These are phyloP conservation scores for Tonatia bakeri DNA, from an alignment of 2,113 vertebrate species.

Conservation along the genomic window DNA sequence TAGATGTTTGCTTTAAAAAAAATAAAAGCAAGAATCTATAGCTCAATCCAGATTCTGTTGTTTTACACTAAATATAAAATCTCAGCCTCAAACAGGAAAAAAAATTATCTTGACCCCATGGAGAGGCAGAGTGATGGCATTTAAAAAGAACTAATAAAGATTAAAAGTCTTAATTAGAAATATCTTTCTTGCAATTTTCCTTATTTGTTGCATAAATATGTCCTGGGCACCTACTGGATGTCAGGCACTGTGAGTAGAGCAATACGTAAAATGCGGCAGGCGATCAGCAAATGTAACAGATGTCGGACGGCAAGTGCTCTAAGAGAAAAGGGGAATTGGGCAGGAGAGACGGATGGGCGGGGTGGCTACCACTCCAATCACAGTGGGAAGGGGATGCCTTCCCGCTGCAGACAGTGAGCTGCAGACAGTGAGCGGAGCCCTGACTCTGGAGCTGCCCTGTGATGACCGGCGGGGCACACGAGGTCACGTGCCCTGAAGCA, in stretches of 20 bases:
- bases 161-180: not conserved
- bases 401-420: not conserved
- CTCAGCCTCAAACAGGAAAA: not conserved
- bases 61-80: not conserved
- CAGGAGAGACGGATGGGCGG: not conserved
- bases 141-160: not conserved
- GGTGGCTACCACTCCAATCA: not conserved
- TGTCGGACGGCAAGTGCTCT: not conserved
- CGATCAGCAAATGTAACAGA: not conserved
- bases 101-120: not conserved
- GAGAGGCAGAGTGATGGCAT: not conserved
- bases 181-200: not conserved
- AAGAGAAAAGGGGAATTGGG: not conserved
- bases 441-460: not conserved
- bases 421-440: not conserved
- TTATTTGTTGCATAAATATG: not conserved
- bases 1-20: not conserved
- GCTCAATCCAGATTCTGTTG: not conserved
- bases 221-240: not conserved
- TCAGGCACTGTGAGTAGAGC: not conserved
- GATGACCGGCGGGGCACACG: not conserved
- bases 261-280: not conserved
- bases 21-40: not conserved
- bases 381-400: not conserved
- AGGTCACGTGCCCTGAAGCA: not conserved